phyloP scores from a whole-genome alignment of 1,140 invertebrate species.

The Atta texana region DNA sequence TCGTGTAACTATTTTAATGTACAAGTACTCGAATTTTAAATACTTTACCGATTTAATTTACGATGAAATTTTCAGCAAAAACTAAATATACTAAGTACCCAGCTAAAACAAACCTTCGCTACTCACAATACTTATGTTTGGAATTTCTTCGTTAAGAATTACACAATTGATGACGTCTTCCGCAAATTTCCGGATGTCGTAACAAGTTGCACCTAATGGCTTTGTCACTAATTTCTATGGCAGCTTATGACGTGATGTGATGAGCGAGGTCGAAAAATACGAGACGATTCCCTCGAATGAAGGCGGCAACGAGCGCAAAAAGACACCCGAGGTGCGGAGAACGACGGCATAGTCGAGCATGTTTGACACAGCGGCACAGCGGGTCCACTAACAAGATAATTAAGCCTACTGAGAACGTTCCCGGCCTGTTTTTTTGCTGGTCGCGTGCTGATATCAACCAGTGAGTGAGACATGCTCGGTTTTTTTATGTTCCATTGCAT shows the following conservation, averaged over 20 bases:
- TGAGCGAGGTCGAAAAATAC: slow-evolving; percentile 54
- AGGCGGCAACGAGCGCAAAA: slow-evolving; percentile 43
- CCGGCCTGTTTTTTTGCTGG: slow-evolving; percentile 76
- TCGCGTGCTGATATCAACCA: slow-evolving; percentile 81
- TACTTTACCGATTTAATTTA: neutral
- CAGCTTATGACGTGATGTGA: slow-evolving; percentile 30
- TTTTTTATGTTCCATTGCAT: slow-evolving; percentile 41
- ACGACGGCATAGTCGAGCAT: slow-evolving; percentile 33
- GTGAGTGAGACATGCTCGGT: slow-evolving; percentile 39
- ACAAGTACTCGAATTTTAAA: neutral
- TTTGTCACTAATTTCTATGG: slow-evolving; percentile 40
- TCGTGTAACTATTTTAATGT: neutral
- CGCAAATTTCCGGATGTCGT: slow-evolving; percentile 36
- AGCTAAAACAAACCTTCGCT: neutral
- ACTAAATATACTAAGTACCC: neutral
- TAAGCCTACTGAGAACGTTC: slow-evolving; percentile 80
- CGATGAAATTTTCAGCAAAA: neutral
- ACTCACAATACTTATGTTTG: slow-evolving; percentile 12
- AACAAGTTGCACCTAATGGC: slow-evolving; percentile 45
- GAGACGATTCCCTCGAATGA: slow-evolving; percentile 44
- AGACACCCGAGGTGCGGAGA: slow-evolving; percentile 55
- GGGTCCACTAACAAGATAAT: slow-evolving; percentile 81
- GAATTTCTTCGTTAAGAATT: slow-evolving; percentile 20
- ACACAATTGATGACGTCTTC: slow-evolving; percentile 7
- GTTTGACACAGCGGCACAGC: slow-evolving; percentile 63